Evolutionary conservation across 2,888 invertebrate species (phyloP), one percentile per base, ranked within the genome.

Genomic region (Isotomurus palustris): DNA sequence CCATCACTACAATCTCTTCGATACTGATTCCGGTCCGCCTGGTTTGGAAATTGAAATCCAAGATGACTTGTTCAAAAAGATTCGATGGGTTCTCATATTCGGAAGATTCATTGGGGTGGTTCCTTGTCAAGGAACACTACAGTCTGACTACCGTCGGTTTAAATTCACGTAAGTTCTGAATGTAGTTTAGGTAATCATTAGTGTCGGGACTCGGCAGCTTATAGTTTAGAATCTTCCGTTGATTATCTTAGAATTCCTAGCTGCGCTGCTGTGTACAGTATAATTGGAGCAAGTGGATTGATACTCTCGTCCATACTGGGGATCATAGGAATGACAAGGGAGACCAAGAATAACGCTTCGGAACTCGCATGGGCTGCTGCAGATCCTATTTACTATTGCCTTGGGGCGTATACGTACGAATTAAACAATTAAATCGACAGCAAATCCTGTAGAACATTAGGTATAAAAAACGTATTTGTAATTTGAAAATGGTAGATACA

Each of bases 91-190:
- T 41, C 38, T 56, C 10, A 35, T 45, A n/a, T 45, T 56, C 27
- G 56, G 56, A n/a, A 22, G 51, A 19, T n/a, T 44, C n/a, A 21
- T 51, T 36, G 56, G 56, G n/a, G 25, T 56, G 8, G 28, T 56
- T 22, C 56, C 56, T 14, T 21, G 36, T 6, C 19, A 28, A 24
- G 56, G 56, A 32, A 21, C 51, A 6, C 51, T 51, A 21, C 8
- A 32, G 35, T 17, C 35, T 1, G 25, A 35, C 19, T 24, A 44
- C 12, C n/a, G 32, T 12, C 21, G 24, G 6, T 10, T 56, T 3
- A 25, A 12, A 1, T 45, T 44, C 28, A 45, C 19, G 56, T 56
- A 45, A 21, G 17, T 22, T 6, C 29, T 29, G n/a, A n/a, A n/a
- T n/a, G n/a, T n/a, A n/a, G n/a, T n/a, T n/a, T n/a, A n/a, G n/a